A percentile compares a stretch with the other conserved stretches of the same genome.
These are phyloP conservation scores for Dynastes maya DNA, from an alignment of 2,888 invertebrate species.

Conservation along the genomic window DNA sequence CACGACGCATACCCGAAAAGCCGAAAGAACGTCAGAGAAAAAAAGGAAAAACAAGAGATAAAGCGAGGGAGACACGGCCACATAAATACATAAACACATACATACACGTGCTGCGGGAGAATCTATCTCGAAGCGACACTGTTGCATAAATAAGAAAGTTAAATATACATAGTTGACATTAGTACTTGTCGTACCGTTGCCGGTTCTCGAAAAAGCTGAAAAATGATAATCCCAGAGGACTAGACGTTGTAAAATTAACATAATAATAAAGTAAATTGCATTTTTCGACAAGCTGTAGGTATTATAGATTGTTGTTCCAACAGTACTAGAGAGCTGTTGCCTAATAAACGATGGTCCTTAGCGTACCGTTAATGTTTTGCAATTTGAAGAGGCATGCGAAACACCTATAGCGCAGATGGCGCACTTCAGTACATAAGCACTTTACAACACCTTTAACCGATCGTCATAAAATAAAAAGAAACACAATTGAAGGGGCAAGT, in stretches of 20 bases:
- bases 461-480: no score
- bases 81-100: conserved; percentile 22
- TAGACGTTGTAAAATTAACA: conserved; percentile 3
- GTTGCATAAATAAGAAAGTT: conserved; percentile 45
- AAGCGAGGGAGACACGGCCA: conserved; percentile 34
- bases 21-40: background rate
- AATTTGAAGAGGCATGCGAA: no score
- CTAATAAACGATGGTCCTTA: no score
- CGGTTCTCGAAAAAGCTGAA: conserved; percentile 17
- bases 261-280: background rate
- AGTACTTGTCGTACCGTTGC: conserved; percentile 29
- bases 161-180: conserved; percentile 34
- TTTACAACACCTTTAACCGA: no score
- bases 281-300: background rate
- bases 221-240: background rate
- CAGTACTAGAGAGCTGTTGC: no score
- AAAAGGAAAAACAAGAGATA: conserved; percentile 27
- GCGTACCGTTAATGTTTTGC: no score
- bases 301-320: background rate
- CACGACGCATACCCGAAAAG: conserved; percentile 10
- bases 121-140: conserved; percentile 36
- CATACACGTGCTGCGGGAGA: conserved; percentile 35
- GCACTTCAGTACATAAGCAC: no score
- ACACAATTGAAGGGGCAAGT: no score
- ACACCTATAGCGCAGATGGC: no score